Conservation (phyloP, 2,888 invertebrate genomes). For the Geophilus truncorum region DNA sequence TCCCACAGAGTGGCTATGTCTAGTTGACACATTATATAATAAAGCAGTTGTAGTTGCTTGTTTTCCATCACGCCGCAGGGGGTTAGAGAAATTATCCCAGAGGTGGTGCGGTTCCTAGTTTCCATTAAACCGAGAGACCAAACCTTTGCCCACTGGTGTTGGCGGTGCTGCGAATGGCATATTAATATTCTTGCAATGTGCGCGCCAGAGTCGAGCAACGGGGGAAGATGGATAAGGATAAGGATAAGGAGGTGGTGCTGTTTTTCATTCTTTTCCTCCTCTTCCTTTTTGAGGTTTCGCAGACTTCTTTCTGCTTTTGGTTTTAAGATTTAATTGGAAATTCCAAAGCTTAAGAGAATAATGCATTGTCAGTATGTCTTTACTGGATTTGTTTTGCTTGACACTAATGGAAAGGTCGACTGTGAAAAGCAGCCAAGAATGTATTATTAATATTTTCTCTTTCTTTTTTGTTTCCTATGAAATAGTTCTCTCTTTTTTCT, state of each 20-base stretch:
- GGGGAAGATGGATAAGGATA: no score
- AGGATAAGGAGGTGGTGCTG: no score
- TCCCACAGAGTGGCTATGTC: no score
- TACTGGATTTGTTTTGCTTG: conserved; percentile 17
- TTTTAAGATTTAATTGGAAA: conserved; percentile 21
- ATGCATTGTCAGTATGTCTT: conserved; percentile 10
- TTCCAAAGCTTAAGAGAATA: neutral
- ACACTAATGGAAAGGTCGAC: conserved; percentile 25
- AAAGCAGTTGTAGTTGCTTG: neutral
- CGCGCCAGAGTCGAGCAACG: no score
- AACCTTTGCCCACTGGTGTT: neutral
- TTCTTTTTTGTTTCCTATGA: neutral
- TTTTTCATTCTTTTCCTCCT: no score
- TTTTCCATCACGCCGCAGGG: neutral
- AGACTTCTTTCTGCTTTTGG: neutral
- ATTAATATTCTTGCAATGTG: neutral
- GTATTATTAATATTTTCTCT: conserved; percentile 11
- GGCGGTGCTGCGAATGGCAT: neutral
- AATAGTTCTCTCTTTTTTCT: neutral
- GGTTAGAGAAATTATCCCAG: neutral
- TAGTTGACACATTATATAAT: neutral
- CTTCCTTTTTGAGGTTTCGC: no score
- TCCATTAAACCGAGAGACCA: neutral
- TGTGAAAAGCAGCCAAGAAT: conserved; percentile 8
- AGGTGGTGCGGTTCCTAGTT: neutral